These are phyloP conservation scores for Aricia agestis DNA, from an alignment of 1,140 invertebrate genomes.

Conservation along the genomic window DNA sequence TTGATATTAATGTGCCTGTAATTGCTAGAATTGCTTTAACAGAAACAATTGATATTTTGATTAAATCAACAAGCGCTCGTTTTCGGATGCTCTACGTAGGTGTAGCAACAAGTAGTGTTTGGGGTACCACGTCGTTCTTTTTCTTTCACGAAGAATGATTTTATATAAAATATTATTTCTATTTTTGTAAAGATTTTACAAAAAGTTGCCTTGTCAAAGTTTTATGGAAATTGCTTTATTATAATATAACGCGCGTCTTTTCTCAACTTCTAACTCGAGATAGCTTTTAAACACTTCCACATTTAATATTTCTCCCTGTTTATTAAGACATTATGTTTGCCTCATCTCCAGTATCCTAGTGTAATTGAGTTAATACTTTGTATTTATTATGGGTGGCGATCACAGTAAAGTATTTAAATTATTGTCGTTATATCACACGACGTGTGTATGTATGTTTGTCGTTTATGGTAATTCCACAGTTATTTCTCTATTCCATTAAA, in stretches of 20 bases:
- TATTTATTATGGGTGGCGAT: not conserved
- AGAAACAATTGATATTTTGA: constrained; percentile 8
- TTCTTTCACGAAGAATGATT: too few relatives aligned
- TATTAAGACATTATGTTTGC: not conserved
- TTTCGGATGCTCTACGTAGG: not conserved
- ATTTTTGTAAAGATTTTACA: too few relatives aligned
- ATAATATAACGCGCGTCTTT: too few relatives aligned
- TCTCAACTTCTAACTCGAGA: too few relatives aligned
- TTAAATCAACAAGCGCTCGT: not conserved
- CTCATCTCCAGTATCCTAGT: not conserved
- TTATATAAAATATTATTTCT: too few relatives aligned
- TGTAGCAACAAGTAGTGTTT: not conserved
- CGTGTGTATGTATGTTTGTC: constrained; percentile 3
- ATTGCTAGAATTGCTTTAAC: constrained; percentile 23
- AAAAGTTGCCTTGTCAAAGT: too few relatives aligned
- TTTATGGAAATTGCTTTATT: too few relatives aligned
- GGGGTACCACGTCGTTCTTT: too few relatives aligned
- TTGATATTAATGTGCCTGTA: constrained; percentile 28
- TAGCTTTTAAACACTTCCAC: not conserved
- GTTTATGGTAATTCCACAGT: constrained; percentile 3
- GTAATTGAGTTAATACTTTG: not conserved
- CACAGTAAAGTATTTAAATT: not conserved
- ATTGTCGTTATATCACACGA: not conserved
- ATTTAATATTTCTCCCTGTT: not conserved
- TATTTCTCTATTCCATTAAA: constrained; percentile 9